A percentile compares a stretch with the other conserved stretches of the same genome.
phyloP scores from a whole-genome alignment of 2,113 vertebrate species.

The Prunella fulvescens region DNA sequence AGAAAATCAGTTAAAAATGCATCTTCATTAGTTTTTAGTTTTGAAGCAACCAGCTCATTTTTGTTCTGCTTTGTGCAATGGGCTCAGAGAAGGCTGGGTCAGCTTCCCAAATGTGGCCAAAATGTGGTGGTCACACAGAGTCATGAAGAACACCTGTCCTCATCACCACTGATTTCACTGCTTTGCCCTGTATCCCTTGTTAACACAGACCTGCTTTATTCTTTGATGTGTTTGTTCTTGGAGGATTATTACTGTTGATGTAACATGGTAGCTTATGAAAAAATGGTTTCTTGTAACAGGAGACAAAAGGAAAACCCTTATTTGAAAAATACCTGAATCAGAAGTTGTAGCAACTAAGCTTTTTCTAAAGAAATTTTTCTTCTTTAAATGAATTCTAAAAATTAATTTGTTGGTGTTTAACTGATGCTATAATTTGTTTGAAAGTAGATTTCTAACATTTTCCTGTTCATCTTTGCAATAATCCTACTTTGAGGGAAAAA shows the following conservation, averaged over 20 bases:
- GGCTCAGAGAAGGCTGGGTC: fast-evolving
- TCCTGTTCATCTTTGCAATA: neutral
- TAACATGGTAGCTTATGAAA: neutral
- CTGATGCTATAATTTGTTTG: neutral
- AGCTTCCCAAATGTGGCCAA: fast-evolving
- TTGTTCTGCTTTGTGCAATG: neutral
- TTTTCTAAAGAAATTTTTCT: neutral
- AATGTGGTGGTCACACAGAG: neutral
- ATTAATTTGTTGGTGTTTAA: neutral
- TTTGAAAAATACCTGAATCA: neutral
- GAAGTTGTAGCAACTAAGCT: neutral
- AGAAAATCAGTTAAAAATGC: neutral
- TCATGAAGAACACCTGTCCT: neutral
- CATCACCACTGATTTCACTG: neutral
- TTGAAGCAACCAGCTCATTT: neutral
- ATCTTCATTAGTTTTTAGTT: neutral
- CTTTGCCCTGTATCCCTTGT: neutral
- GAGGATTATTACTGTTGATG: neutral
- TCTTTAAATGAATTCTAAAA: neutral
- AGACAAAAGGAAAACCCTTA: neutral
- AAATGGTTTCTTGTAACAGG: neutral
- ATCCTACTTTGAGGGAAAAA: neutral
- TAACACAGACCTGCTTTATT: neutral
- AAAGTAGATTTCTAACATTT: neutral
- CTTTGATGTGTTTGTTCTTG: neutral